A percentile compares a stretch with the other conserved stretches of the same genome.
phyloP scores from a whole-genome alignment of 2,888 invertebrate genomes.

The Chalcosyrphus nemorum region DNA sequence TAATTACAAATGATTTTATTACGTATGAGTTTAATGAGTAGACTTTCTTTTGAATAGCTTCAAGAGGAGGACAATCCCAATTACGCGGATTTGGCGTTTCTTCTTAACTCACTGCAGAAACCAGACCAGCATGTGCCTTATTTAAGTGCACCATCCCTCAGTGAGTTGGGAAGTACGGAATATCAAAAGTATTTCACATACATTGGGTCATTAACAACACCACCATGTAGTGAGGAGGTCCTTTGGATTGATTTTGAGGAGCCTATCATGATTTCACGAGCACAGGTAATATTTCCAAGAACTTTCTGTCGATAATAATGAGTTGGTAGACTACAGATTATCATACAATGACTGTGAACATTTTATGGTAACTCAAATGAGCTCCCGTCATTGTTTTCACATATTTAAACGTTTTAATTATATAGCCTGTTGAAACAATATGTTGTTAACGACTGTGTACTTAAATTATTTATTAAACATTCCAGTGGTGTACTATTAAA shows the following conservation, averaged over 20 bases:
- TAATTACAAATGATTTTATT: too few species aligned
- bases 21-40: background rate
- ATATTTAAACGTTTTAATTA: conserved; percentile 7
- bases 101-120: conserved; percentile 84
- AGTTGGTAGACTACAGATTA: background rate
- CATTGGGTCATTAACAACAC: conserved; percentile 92
- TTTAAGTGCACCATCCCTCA: conserved; percentile 83
- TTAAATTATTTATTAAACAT: background rate
- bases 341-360: background rate
- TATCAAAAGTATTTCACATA: conserved; percentile 90
- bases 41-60: conserved; percentile 72
- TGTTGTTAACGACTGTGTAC: background rate
- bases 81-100: conserved; percentile 85
- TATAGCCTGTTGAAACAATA: background rate
- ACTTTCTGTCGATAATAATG: background rate
- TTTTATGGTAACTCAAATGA: background rate
- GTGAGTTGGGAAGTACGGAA: conserved; percentile 84
- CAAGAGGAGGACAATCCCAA: conserved; percentile 80
- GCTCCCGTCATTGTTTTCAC: background rate
- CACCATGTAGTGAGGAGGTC: conserved; percentile 92
- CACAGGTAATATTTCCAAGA: conserved; percentile 84
- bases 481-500: background rate
- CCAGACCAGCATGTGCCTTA: conserved; percentile 83
- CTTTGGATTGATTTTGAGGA: conserved; percentile 92
- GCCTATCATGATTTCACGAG: conserved; percentile 86